Conservation (phyloP, 2,888 invertebrate genomes). For the Mesochorus sp. region DNA sequence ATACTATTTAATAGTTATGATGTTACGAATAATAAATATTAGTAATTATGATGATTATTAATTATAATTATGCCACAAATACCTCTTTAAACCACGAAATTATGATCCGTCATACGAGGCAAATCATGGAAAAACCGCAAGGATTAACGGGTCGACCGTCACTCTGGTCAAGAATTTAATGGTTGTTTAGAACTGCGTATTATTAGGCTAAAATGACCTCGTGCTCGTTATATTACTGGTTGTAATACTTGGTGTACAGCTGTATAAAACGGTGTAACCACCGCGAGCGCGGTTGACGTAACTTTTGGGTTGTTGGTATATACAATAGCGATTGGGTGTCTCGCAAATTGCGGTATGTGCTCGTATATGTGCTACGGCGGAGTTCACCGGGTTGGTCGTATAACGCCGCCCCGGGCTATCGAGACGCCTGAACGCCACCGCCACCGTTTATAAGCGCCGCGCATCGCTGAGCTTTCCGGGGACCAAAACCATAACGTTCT, state of each 20-base stretch:
- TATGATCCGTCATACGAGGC: too few species aligned
- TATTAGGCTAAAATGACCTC: not conserved
- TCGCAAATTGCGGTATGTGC: slow-evolving; percentile 41
- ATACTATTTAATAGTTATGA: too few species aligned
- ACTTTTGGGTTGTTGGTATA: slow-evolving; percentile 22
- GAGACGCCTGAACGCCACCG: slow-evolving; percentile 20
- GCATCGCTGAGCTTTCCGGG: slow-evolving; percentile 39
- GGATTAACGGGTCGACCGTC: not conserved
- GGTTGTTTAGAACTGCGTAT: slow-evolving; percentile 11
- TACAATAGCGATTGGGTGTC: slow-evolving; percentile 37
- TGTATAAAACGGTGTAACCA: slow-evolving; percentile 3
- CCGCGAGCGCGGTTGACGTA: slow-evolving; percentile 18
- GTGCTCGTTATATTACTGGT: slow-evolving; percentile 2
- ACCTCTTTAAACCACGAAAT: too few species aligned
- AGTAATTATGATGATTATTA: too few species aligned
- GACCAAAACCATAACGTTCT: slow-evolving; percentile 72
- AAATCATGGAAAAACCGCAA: not conserved
- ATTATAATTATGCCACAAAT: too few species aligned
- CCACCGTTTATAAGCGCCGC: not conserved
- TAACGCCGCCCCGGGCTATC: slow-evolving; percentile 1
- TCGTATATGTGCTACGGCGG: not conserved
- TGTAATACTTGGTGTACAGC: not conserved
- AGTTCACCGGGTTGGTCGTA: not conserved
- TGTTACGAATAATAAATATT: too few species aligned
- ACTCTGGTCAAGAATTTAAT: not conserved